Base-by-base conservation (phyloP, 2,888 invertebrate genomes). In the Tigriopus californicus region DNA sequence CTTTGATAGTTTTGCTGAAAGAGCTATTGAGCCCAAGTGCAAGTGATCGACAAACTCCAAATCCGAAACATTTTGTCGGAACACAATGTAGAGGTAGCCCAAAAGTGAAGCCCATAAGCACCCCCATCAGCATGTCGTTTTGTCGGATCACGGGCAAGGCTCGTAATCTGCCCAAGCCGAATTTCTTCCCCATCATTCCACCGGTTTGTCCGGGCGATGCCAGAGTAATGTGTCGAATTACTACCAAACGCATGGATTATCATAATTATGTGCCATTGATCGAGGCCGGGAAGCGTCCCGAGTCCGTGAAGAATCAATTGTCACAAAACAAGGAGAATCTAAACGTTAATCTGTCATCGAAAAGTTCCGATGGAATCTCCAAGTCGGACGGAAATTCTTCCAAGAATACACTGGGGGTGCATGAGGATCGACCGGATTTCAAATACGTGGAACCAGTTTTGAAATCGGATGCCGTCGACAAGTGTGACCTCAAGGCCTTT, bases 171-270 rank as follows among this genome's bases (percentile, higher is more conserved):
- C 85, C 85, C 58, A 81, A 84, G 68, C 84, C 85, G 58, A 83
- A 85, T 71, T 86, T 85, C 69, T 82, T 85, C 67, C 85, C 86
- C 20, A 74, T 86, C 57, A 74, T 85, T 64, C 82, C 83, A 51
- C 85, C 85, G 3, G 80, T 85, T 62, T 83, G 84, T 54, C 84
- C 85, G 13, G 83, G 83, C n/a, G 85, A 85, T 68, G 85, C 85
- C 1, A 80, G 84, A 62, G 15, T 22, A 41, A 80, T 81, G 69
- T 83, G 85, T 71, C 79, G 82, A 65, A 82, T 85, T 66, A 85
- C 84, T 54, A 83, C 83, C 61, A 83, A 62, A 24, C 62, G 63
- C n/a, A 62, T 64, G 4, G 63, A 65, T 47, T 59, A 61, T 6
- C 67, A 67, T 60, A 62, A 66, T 44, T 68, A 65, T 62, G 62